Percentiles rank a stretch among this genome's conserved stretches.
Evolutionary conservation across 2,797 vertebrate genomes (phyloP).

Genomic region (Allenopithecus nigroviridis): DNA sequence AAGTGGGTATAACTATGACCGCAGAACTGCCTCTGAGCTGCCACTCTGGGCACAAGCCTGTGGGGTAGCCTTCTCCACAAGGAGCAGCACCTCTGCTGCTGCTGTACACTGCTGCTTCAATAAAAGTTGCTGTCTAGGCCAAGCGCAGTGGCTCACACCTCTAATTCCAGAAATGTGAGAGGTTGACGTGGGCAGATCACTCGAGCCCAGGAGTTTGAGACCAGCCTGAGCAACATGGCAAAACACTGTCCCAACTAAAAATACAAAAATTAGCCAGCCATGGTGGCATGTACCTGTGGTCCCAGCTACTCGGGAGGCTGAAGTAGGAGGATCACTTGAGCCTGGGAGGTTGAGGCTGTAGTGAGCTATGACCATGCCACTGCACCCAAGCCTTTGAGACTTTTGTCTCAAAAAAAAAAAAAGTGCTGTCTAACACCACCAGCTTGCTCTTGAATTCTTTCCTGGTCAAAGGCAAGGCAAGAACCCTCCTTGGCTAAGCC

Average conservation of each 20-base stretch:
- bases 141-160: background rate
- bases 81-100: background rate
- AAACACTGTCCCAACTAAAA: background rate
- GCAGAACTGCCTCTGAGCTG: background rate
- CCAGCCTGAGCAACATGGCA: background rate
- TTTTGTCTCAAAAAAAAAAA: background rate
- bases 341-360: background rate
- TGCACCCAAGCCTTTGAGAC: background rate
- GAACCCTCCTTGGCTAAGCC: background rate
- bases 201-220: background rate
- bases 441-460: background rate
- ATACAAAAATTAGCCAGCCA: background rate
- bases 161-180: background rate
- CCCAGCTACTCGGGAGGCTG: background rate
- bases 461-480: background rate
- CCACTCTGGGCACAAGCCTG: background rate
- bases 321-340: background rate
- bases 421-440: background rate
- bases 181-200: background rate
- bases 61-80: background rate
- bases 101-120: background rate
- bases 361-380: background rate
- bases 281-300: background rate
- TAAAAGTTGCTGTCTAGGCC: background rate
- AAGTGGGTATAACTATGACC: background rate